Conservation (phyloP, 2,113 vertebrate species). For the Xerus inauris region DNA sequence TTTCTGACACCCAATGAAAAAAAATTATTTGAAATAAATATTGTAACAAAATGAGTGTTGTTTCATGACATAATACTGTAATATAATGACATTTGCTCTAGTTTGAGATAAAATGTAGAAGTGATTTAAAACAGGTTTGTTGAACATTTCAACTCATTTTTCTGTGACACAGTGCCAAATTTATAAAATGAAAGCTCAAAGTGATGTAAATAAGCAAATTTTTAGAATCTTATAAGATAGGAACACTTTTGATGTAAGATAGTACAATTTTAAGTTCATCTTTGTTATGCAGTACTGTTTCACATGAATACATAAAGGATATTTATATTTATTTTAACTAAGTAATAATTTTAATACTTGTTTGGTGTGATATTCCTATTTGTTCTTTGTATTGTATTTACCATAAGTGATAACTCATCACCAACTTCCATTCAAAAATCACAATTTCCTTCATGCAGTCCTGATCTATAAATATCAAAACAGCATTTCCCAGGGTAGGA, state of each 20-base stretch:
- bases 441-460: constrained; percentile 52
- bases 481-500: constrained; percentile 69
- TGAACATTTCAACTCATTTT: constrained; percentile 15
- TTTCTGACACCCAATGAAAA: constrained; percentile 45
- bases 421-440: constrained; percentile 60
- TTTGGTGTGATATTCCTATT: background rate
- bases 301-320: background rate
- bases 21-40: constrained; percentile 61
- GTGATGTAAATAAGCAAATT: background rate
- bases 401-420: constrained; percentile 47
- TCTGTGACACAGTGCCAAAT: background rate
- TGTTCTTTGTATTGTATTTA: background rate
- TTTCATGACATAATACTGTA: constrained; percentile 27
- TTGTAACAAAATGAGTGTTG: constrained; percentile 53
- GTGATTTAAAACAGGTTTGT: constrained; percentile 8
- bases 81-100: background rate
- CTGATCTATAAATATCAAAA: constrained; percentile 75
- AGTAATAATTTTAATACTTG: constrained; percentile 35
- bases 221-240: constrained; percentile 47
- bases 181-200: constrained; percentile 54
- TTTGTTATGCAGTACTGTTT: background rate
- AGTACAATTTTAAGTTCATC: background rate
- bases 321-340: background rate
- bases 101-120: constrained; percentile 45
- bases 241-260: background rate